These are phyloP conservation scores for Uria aalge DNA, from an alignment of 2,113 vertebrate species.

Conservation along the genomic window DNA sequence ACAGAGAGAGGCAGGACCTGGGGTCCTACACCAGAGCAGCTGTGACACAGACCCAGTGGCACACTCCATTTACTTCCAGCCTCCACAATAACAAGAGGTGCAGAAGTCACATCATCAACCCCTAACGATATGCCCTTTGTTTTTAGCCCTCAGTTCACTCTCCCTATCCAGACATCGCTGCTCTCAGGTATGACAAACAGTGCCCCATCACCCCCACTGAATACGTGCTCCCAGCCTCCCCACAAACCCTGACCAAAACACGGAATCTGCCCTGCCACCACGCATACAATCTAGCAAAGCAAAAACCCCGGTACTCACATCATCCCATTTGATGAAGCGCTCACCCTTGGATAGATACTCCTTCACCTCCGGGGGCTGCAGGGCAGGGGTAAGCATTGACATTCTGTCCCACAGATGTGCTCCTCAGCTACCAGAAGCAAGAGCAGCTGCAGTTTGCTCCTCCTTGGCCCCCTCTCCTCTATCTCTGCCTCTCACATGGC, in stretches of 20 bases:
- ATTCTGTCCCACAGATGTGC: constrained; percentile 65
- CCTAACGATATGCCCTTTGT: too few relatives aligned
- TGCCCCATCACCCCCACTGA: fast-evolving
- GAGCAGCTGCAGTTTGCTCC: neutral
- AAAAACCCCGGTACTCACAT: constrained; percentile 80
- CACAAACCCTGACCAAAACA: neutral
- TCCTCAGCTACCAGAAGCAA: neutral
- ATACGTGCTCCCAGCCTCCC: neutral
- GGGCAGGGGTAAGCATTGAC: constrained; percentile 80
- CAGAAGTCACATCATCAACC: neutral
- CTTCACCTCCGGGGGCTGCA: constrained; percentile 83
- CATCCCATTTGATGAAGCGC: constrained; percentile 94
- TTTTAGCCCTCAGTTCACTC: neutral
- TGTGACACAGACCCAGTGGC: neutral
- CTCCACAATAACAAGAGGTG: neutral
- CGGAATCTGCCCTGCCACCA: neutral
- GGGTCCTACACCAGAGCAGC: neutral
- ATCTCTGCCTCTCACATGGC: constrained; percentile 64
- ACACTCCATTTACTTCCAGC: neutral
- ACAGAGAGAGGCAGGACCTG: neutral
- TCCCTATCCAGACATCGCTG: neutral
- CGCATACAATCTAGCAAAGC: neutral
- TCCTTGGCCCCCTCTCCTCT: constrained; percentile 13
- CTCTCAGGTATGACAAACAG: neutral
- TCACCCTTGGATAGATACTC: constrained; percentile 90